Conservation (phyloP, 1,140 invertebrate genomes). For the Procambarus virginalis region DNA sequence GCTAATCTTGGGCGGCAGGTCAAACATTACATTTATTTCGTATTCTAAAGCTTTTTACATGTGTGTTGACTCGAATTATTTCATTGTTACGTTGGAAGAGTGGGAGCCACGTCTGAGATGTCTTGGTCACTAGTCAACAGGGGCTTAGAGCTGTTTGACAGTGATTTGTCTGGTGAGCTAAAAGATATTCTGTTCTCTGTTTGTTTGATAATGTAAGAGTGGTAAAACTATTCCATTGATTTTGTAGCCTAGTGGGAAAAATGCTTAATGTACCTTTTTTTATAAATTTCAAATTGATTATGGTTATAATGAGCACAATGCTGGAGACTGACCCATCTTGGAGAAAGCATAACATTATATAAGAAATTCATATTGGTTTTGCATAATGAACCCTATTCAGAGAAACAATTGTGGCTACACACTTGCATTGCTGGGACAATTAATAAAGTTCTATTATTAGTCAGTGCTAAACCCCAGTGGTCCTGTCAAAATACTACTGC, state of each 20-base stretch:
- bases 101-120: constrained; percentile 12
- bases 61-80: too few relatives aligned
- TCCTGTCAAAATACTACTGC: too few relatives aligned
- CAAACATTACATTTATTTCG: too few relatives aligned
- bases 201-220: background rate
- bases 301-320: background rate
- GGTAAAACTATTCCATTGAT: background rate
- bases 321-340: background rate
- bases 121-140: constrained; percentile 51
- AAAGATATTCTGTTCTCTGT: too few relatives aligned
- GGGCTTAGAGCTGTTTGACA: constrained; percentile 45
- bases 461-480: too few relatives aligned
- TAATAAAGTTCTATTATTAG: too few relatives aligned
- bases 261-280: background rate
- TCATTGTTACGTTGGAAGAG: background rate
- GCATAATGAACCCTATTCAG: too few relatives aligned
- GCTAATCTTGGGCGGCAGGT: too few relatives aligned
- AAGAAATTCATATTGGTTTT: too few relatives aligned
- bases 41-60: too few relatives aligned
- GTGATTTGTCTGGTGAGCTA: constrained; percentile 27
- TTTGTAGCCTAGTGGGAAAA: background rate
- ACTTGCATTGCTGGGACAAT: too few relatives aligned
- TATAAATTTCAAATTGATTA: background rate
- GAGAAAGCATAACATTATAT: background rate
- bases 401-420: too few relatives aligned